phyloP scores from a whole-genome alignment of 2,113 vertebrate species.

The Perccottus glenii region DNA sequence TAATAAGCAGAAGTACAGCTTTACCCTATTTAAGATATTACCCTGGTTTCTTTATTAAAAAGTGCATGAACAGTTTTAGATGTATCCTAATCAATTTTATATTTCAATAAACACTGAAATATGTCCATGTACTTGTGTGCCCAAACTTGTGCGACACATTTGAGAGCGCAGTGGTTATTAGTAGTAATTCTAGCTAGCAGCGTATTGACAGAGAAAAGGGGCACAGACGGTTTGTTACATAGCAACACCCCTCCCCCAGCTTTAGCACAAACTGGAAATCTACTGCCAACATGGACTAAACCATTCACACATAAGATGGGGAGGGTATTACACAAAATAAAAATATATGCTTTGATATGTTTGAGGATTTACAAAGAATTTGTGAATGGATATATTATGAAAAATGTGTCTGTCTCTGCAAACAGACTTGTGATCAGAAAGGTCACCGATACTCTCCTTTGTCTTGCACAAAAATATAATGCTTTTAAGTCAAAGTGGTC shows the following conservation, averaged over 20 bases:
- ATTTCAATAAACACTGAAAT: not conserved
- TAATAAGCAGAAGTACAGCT: too few species aligned
- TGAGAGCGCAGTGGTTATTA: constrained; percentile 29
- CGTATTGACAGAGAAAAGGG: constrained; percentile 54
- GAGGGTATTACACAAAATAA: not conserved
- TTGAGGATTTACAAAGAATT: not conserved
- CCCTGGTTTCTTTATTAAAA: too few species aligned
- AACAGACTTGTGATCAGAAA: not conserved
- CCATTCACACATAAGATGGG: constrained; percentile 50
- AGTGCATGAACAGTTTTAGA: too few species aligned
- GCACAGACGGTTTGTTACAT: constrained; percentile 62
- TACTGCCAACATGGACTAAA: constrained; percentile 61
- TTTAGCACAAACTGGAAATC: constrained; percentile 71
- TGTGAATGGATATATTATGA: too few species aligned
- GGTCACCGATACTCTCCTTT: not conserved
- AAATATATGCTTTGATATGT: not conserved
- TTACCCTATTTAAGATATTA: too few species aligned
- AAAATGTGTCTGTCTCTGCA: too few species aligned
- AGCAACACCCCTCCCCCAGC: constrained; percentile 75
- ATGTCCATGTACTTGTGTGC: not conserved
- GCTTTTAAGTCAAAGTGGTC: not conserved
- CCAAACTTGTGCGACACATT: not conserved
- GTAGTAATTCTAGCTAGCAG: constrained; percentile 58
- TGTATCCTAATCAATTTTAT: not conserved
- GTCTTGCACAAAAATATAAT: too few species aligned